These are phyloP conservation scores for Parotocinclus haroldoi DNA, from an alignment of 2,797 vertebrate species.

Conservation along the genomic window DNA sequence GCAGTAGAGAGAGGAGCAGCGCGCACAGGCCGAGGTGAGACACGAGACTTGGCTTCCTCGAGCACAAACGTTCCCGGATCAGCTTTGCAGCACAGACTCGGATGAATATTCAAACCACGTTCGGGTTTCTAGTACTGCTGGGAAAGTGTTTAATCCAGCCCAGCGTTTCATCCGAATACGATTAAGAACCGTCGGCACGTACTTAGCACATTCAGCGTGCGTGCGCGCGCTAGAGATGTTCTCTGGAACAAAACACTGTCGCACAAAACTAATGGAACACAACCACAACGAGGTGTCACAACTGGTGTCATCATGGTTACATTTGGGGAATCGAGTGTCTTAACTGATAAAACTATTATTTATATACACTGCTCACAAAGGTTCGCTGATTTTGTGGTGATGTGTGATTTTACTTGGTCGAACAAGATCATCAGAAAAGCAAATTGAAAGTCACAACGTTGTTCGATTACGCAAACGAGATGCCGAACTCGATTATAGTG, in stretches of 20 bases:
- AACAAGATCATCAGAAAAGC: too few species aligned
- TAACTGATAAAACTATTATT: too few species aligned
- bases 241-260: neutral
- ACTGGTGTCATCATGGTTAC: too few species aligned
- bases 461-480: too few species aligned
- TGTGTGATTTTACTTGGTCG: too few species aligned
- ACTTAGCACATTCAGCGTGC: constrained; percentile 46
- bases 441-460: too few species aligned
- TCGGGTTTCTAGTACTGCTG: constrained; percentile 45
- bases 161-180: constrained; percentile 38
- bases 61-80: constrained; percentile 4
- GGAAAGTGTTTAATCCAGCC: constrained; percentile 45
- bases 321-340: too few species aligned
- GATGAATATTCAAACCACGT: constrained; percentile 51
- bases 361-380: too few species aligned
- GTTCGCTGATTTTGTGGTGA: too few species aligned
- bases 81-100: constrained; percentile 34
- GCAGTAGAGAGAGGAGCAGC: constrained; percentile 38
- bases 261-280: too few species aligned
- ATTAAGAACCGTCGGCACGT: constrained; percentile 41
- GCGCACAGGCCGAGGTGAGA: neutral
- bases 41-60: constrained; percentile 15
- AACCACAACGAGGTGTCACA: too few species aligned
- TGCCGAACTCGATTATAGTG: too few species aligned
- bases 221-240: constrained; percentile 14